Conservation (phyloP, 92 coral and sea anemone genomes). For the Zoanthus sansibaricus region DNA sequence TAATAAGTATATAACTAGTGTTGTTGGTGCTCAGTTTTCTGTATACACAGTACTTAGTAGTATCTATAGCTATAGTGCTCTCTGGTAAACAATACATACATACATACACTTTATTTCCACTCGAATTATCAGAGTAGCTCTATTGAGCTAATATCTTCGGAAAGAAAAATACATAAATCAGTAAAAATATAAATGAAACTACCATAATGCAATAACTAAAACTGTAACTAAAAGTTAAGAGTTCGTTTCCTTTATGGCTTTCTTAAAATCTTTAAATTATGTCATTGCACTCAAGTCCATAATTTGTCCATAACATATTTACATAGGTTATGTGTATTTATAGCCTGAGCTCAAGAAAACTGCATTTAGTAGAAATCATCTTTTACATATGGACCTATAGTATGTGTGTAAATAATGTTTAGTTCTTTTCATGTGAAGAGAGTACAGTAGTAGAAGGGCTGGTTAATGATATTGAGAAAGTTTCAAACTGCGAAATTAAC, state of each 20-base stretch:
- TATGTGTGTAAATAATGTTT: background rate
- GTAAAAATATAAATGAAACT: no score
- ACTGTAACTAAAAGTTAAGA: no score
- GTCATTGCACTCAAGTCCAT: no score
- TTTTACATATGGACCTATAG: background rate
- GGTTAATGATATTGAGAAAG: conserved; percentile 24
- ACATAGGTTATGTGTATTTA: background rate
- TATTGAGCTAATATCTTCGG: no score
- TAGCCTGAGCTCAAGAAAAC: background rate
- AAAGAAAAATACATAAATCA: no score
- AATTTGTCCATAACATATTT: no score
- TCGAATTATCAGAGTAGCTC: no score
- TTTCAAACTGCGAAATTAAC: conserved; percentile 9
- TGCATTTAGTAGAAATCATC: background rate
- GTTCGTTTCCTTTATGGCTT: no score
- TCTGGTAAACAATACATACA: background rate
- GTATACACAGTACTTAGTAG: background rate
- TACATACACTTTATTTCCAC: no score
- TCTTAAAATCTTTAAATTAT: no score
- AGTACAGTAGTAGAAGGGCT: no score
- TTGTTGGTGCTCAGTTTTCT: background rate
- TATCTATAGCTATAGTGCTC: background rate
- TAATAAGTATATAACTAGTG: background rate
- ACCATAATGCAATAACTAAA: no score
- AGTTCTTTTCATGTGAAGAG: background rate